These are phyloP conservation scores for Napeogenes sylphis DNA, from an alignment of 2,888 invertebrate genomes.

Conservation along the genomic window DNA sequence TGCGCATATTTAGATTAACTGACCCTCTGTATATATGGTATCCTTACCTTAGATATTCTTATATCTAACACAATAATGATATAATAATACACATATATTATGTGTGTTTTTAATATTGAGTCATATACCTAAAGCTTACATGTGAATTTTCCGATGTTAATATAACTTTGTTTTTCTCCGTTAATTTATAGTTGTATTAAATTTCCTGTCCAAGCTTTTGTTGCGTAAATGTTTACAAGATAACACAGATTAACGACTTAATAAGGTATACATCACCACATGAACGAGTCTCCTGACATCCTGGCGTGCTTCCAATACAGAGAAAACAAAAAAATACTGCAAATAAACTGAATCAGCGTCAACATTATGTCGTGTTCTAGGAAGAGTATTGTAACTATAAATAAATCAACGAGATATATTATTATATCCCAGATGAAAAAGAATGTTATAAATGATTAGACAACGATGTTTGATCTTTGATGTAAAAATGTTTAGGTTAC, in stretches of 20 bases:
- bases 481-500: no score
- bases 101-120: no score
- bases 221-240: not conserved
- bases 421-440: not conserved
- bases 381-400: conserved; percentile 4
- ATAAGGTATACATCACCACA: not conserved
- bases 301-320: conserved; percentile 29
- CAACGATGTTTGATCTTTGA: no score
- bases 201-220: no score
- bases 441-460: not conserved
- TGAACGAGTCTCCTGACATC: conserved; percentile 3
- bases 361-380: conserved; percentile 9
- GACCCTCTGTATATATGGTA: not conserved
- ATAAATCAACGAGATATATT: not conserved
- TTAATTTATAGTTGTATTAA: no score
- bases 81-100: not conserved
- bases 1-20: conserved; percentile 28
- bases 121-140: no score
- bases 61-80: not conserved
- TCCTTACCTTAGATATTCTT: not conserved
- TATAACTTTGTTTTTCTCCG: no score
- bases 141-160: no score
- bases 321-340: conserved; percentile 31
- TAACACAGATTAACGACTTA: not conserved
- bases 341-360: conserved; percentile 35